These are phyloP conservation scores for Dipus sagitta DNA, from an alignment of 2,797 vertebrate species.

Conservation along the genomic window DNA sequence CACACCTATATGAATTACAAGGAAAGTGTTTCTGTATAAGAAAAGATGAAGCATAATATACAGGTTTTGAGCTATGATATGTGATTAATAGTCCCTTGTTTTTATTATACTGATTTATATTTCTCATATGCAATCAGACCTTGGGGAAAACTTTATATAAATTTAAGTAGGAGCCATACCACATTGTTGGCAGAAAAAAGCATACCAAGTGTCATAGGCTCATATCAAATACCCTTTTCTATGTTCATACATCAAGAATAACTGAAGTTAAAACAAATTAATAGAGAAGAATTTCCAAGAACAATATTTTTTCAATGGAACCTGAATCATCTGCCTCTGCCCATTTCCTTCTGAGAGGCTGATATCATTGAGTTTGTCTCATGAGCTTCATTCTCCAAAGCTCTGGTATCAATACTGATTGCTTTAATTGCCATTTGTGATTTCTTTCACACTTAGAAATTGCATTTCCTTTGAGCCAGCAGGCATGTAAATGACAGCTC, in stretches of 20 bases:
- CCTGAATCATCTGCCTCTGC: conserved; percentile 11
- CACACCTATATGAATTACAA: conserved; percentile 11
- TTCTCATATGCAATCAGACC: conserved; percentile 15
- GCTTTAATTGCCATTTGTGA: conserved; percentile 52
- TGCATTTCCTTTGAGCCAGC: conserved; percentile 51
- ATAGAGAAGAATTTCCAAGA: conserved; percentile 30
- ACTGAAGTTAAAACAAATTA: conserved; percentile 56
- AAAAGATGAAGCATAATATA: conserved; percentile 1
- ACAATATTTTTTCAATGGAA: conserved; percentile 29
- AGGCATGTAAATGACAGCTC: not conserved
- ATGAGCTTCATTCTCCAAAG: not conserved
- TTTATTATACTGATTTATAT: not conserved
- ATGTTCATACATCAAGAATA: not conserved
- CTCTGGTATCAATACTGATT: not conserved
- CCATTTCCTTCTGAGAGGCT: conserved; percentile 47
- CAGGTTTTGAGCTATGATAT: not conserved
- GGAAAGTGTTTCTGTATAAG: not conserved
- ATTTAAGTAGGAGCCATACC: not conserved
- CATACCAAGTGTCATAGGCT: not conserved
- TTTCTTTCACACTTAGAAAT: conserved; percentile 42
- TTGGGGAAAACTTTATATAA: not conserved
- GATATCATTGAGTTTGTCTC: conserved; percentile 37
- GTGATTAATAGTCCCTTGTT: conserved; percentile 31
- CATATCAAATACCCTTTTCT: not conserved
- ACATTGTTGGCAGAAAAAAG: not conserved